Evolutionary conservation across 2,113 vertebrate genomes (phyloP), one percentile per base, ranked within the genome.

Genomic region (Oryzias celebensis): DNA sequence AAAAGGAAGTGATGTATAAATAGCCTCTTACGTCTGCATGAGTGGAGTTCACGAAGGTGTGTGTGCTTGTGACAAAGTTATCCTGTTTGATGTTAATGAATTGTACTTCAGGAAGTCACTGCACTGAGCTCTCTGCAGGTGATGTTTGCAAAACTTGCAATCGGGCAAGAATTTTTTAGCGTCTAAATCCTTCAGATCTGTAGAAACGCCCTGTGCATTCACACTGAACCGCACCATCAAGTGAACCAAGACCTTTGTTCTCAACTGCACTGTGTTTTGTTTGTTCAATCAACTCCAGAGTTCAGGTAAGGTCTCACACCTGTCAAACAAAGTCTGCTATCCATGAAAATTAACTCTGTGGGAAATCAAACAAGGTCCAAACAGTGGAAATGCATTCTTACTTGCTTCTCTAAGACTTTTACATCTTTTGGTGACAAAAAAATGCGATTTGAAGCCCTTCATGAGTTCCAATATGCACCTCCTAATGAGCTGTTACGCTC

Each of bases 1-100:
- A 92, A 90, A 89, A 91, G 93, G 93, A 94, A 94, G 89, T 89
- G 77, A 76, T 51, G 67, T 91, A 91, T 90, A 90, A 91, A 92
- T 92, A 92, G 85, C 79, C 82, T 58, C 65, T 78, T 83, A 75
- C 72, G 65, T 80, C 73, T 74, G 81, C 75, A 57, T 73, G 81
- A 81, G 71, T 82, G 79, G 62, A 76, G 75, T 68, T 81, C 65
- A 58, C 64, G 48, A 20, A 42, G 24, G 41, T 65, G 64, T 58
- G 52, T 17, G 62, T 14, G 46, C n/a, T 44, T 49, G 36, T 16
- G 18, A 20, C 64, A 47, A 55, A 24, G 43, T 22, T 72, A 75
- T 80, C 74, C 68, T 76, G 77, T 85, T 81, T 77, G 72, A 83
- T 65, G 68, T 70, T 58, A 76, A 55, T 68, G 31, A 71, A 84